Evolutionary conservation across 2,113 vertebrate species (phyloP).

Genomic region (Eclectus roratus): DNA sequence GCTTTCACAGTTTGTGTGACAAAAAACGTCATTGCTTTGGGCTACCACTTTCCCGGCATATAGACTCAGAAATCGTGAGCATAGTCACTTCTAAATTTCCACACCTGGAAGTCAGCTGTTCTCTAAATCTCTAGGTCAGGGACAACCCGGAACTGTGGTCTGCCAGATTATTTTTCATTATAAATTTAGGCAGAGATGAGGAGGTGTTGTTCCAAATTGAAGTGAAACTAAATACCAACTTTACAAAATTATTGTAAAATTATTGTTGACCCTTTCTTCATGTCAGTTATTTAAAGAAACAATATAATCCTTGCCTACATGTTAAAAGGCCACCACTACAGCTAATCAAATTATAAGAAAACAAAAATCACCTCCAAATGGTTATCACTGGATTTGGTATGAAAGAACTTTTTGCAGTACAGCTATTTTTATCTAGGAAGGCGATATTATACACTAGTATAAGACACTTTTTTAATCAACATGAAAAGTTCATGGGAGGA

Average conservation of each 20-base stretch:
- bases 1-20: not conserved
- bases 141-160: not conserved
- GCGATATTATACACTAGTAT: not conserved
- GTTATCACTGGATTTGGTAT: not conserved
- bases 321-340: not conserved
- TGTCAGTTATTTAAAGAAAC: not conserved
- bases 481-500: not conserved
- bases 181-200: not conserved
- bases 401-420: not conserved
- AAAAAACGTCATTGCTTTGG: not conserved
- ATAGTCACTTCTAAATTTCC: not conserved
- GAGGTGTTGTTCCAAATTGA: not conserved
- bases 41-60: not conserved
- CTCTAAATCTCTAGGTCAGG: not conserved
- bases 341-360: not conserved
- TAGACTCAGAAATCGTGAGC: not conserved
- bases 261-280: not conserved
- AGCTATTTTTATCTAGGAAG: not conserved
- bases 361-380: not conserved
- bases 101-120: not conserved
- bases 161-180: not conserved
- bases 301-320: not conserved
- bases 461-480: not conserved
- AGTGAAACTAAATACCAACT: not conserved
- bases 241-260: not conserved